These are phyloP conservation scores for Oeneis ivallda DNA, from an alignment of 2,888 invertebrate genomes.

Conservation along the genomic window DNA sequence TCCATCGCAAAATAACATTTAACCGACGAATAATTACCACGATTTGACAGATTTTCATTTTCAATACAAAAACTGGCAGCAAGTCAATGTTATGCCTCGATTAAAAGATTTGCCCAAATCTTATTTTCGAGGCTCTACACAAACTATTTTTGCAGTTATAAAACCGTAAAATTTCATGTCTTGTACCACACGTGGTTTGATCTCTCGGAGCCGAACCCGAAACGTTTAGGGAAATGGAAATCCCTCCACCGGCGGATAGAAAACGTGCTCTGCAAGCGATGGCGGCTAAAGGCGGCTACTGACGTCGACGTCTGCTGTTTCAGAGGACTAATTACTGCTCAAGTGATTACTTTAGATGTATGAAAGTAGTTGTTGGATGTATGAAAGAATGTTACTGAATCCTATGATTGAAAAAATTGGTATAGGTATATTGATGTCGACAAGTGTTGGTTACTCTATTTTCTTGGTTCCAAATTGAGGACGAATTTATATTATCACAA, in stretches of 20 bases:
- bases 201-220: conserved; percentile 28
- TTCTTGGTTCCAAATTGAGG: too few relatives aligned
- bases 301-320: conserved; percentile 39
- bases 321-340: conserved; percentile 16
- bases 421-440: too few relatives aligned
- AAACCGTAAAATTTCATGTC: not conserved
- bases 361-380: not conserved
- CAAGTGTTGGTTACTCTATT: too few relatives aligned
- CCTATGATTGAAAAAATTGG: not conserved
- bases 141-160: not conserved
- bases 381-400: not conserved
- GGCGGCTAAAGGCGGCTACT: too few relatives aligned
- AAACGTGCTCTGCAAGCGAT: conserved; percentile 44
- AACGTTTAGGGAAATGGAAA: conserved; percentile 41
- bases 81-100: too few relatives aligned
- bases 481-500: too few relatives aligned
- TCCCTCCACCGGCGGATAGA: conserved; percentile 43
- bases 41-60: too few relatives aligned
- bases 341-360: not conserved
- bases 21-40: too few relatives aligned
- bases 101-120: too few relatives aligned
- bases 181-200: conserved; percentile 30
- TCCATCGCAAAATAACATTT: too few relatives aligned
- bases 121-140: too few relatives aligned
- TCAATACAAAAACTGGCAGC: too few relatives aligned